A percentile compares a stretch with the other conserved stretches of the same genome.
phyloP scores from a whole-genome alignment of 2,797 vertebrate species.

The Austrolebias charrua region DNA sequence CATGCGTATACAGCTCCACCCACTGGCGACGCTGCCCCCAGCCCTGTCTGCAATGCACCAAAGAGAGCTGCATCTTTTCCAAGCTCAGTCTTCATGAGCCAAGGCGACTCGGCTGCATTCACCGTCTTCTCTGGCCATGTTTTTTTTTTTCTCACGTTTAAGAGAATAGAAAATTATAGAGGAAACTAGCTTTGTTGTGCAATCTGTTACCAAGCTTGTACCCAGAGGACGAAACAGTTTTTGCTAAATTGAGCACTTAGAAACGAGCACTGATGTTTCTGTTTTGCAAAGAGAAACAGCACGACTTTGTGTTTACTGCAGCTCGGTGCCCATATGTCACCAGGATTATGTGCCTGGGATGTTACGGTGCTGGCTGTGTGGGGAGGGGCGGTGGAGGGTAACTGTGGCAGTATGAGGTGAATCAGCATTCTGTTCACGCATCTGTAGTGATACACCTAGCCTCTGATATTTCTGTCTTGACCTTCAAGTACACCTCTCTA shows the following conservation, averaged over 20 bases:
- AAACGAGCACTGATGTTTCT: neutral
- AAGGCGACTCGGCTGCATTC: constrained; percentile 44
- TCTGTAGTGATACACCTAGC: too few relatives aligned
- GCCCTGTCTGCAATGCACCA: constrained; percentile 77
- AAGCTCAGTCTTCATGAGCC: constrained; percentile 34
- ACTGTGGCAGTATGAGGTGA: constrained; percentile 63
- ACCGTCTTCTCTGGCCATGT: neutral
- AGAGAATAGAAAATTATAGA: constrained; percentile 6
- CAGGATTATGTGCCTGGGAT: constrained; percentile 47
- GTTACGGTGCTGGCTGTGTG: neutral
- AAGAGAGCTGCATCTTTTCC: constrained; percentile 69
- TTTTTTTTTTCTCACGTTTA: neutral
- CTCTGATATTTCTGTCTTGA: too few relatives aligned
- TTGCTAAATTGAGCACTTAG: constrained; percentile 1
- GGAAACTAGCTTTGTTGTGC: constrained; percentile 10
- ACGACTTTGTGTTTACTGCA: constrained; percentile 32
- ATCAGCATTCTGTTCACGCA: constrained; percentile 72
- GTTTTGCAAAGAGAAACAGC: neutral
- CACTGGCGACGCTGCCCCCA: constrained; percentile 59
- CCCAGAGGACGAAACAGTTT: constrained; percentile 27
- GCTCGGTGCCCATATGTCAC: constrained; percentile 41
- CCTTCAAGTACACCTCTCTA: too few relatives aligned
- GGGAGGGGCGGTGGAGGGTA: constrained; percentile 27
- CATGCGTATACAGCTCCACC: constrained; percentile 40
- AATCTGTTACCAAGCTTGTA: constrained; percentile 29